These are phyloP conservation scores for Ptilorrhoa leucosticta DNA, from an alignment of 2,113 vertebrate species.

Conservation along the genomic window DNA sequence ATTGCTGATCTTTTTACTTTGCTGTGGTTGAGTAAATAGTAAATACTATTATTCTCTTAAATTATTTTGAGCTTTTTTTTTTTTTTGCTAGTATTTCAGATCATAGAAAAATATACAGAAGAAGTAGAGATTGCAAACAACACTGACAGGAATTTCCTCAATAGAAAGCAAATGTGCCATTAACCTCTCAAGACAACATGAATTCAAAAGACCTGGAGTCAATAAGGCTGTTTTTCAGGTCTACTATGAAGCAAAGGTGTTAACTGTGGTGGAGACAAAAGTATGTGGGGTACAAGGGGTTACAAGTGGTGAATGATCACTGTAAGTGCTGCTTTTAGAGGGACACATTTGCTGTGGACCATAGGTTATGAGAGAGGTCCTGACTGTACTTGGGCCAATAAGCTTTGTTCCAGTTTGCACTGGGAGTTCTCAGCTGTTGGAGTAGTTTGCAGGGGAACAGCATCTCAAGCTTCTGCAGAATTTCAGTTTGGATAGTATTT, in stretches of 20 bases:
- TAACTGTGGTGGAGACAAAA: neutral
- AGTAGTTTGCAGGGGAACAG: neutral
- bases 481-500: neutral
- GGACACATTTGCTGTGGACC: neutral
- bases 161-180: neutral
- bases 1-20: neutral
- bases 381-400: neutral
- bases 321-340: neutral
- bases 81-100: neutral
- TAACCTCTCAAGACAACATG: neutral
- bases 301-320: neutral
- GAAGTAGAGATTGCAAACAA: neutral
- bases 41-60: neutral
- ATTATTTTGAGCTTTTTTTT: rapidly evolving
- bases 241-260: neutral
- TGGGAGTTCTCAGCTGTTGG: neutral
- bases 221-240: neutral
- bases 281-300: neutral
- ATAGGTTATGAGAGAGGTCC: neutral
- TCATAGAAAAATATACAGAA: neutral
- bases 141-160: neutral
- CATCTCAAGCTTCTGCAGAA: neutral
- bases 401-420: neutral
- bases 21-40: neutral
- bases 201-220: neutral